Evolutionary conservation across 2,113 vertebrate species (phyloP).

Genomic region (Notarius quadriscutis): DNA sequence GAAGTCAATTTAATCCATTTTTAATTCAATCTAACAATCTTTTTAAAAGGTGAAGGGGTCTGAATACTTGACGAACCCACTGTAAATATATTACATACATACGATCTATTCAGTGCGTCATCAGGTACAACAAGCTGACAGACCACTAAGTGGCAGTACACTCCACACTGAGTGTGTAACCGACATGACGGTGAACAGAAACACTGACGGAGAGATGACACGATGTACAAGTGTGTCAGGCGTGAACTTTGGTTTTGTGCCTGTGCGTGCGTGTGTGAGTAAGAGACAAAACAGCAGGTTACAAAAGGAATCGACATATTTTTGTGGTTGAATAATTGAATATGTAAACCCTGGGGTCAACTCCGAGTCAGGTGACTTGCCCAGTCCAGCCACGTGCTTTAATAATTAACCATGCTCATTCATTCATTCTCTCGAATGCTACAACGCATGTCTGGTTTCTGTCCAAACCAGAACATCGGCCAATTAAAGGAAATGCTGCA

Average conservation of each 20-base stretch:
- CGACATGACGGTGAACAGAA: slow-evolving; percentile 38
- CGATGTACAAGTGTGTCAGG: slow-evolving; percentile 23
- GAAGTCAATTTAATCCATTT: neutral
- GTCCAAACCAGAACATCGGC: neutral
- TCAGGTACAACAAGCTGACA: neutral
- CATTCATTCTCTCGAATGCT: neutral
- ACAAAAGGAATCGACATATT: neutral
- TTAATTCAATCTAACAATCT: neutral
- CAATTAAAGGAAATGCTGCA: neutral
- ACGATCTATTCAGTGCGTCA: neutral
- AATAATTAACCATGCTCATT: neutral
- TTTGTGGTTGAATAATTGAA: slow-evolving; percentile 21
- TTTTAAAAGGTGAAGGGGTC: neutral
- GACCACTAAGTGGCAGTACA: slow-evolving; percentile 41
- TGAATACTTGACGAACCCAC: neutral
- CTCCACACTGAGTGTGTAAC: slow-evolving; percentile 50
- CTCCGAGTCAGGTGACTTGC: neutral
- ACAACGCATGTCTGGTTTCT: neutral
- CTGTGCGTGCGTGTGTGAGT: neutral
- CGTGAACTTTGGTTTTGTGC: neutral
- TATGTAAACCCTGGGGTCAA: slow-evolving; percentile 5
- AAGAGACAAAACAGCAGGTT: neutral
- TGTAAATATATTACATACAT: neutral
- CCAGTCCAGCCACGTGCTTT: neutral
- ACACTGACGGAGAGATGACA: slow-evolving; percentile 48